Percentiles rank a stretch among this genome's conserved stretches.
Evolutionary conservation across 2,888 invertebrate genomes (phyloP).

Genomic region (Torymus auratus): DNA sequence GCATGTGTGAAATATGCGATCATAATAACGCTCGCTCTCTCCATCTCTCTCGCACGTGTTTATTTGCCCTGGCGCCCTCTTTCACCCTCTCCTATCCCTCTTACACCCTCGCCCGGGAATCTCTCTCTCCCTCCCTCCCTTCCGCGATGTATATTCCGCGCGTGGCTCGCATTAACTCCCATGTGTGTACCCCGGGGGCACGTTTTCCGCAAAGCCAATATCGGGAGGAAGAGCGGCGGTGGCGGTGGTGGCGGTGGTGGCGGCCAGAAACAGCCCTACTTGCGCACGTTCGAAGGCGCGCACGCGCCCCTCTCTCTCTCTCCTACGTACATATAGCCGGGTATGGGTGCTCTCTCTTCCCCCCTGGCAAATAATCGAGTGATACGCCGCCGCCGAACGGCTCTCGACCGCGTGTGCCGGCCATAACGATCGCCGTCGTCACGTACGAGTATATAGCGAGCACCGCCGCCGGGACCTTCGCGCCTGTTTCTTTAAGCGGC

Average conservation of each 20-base stretch:
- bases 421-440: slow-evolving; percentile 45
- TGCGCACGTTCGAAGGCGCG: not conserved
- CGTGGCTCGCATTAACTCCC: slow-evolving; percentile 66
- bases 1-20: slow-evolving; percentile 32
- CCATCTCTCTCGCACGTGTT: slow-evolving; percentile 10
- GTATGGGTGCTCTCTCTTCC: slow-evolving; percentile 30
- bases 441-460: slow-evolving; percentile 8
- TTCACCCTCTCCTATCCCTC: not conserved
- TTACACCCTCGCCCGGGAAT: not conserved
- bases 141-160: slow-evolving; percentile 57
- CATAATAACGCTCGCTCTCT: slow-evolving; percentile 30
- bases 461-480: too few species aligned
- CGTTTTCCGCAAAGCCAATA: slow-evolving; percentile 72
- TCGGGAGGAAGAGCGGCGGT: slow-evolving; percentile 57
- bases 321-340: not conserved
- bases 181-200: slow-evolving; percentile 64
- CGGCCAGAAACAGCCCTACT: too few species aligned
- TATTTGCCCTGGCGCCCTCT: slow-evolving; percentile 1
- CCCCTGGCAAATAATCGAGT: slow-evolving; percentile 70
- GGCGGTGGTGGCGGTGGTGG: slow-evolving; percentile 2
- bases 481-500: not conserved
- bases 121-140: not conserved
- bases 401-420: not conserved
- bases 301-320: slow-evolving; percentile 1
- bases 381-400: slow-evolving; percentile 61